These are phyloP conservation scores for Zygaena filipendulae DNA, from an alignment of 2,888 invertebrate genomes.

Conservation along the genomic window DNA sequence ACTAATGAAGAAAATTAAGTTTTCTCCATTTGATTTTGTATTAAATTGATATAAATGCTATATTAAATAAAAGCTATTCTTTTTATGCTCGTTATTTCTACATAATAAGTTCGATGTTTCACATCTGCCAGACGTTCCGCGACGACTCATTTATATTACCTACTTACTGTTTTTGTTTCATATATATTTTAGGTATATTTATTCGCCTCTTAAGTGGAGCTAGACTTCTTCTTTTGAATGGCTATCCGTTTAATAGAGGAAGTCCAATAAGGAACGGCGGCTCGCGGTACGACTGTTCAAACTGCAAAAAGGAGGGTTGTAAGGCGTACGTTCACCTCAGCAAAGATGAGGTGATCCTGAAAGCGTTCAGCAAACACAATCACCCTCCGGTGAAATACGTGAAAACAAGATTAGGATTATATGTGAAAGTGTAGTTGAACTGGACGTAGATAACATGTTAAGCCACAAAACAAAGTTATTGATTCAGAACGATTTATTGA, in stretches of 20 bases:
- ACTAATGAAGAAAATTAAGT: no score
- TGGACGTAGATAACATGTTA: no score
- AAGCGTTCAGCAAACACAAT: slow-evolving; percentile 14
- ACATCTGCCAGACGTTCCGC: no score
- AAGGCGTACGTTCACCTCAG: slow-evolving; percentile 20
- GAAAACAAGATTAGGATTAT: no score
- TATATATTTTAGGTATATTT: slow-evolving; percentile 22
- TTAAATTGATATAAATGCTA: no score
- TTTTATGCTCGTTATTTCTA: no score
- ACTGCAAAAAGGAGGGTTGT: slow-evolving; percentile 15
- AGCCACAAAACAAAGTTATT: no score
- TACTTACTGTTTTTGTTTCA: slow-evolving; percentile 2
- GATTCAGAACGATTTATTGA: no score
- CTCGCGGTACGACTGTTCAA: slow-evolving; percentile 25
- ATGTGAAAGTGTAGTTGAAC: no score
- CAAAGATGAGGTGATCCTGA: slow-evolving; percentile 14
- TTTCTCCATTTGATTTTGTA: no score
- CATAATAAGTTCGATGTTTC: no score
- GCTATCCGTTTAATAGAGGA: slow-evolving; percentile 27
- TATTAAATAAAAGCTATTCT: no score
- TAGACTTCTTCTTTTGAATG: slow-evolving; percentile 20
- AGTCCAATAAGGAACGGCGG: slow-evolving; percentile 21
- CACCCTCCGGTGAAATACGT: slow-evolving; percentile 10
- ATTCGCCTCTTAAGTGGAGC: slow-evolving; percentile 21
- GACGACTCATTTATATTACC: background rate